A percentile compares a stretch with the other conserved stretches of the same genome.
Evolutionary conservation across 2,113 vertebrate species (phyloP).

Genomic region (Podiceps cristatus): DNA sequence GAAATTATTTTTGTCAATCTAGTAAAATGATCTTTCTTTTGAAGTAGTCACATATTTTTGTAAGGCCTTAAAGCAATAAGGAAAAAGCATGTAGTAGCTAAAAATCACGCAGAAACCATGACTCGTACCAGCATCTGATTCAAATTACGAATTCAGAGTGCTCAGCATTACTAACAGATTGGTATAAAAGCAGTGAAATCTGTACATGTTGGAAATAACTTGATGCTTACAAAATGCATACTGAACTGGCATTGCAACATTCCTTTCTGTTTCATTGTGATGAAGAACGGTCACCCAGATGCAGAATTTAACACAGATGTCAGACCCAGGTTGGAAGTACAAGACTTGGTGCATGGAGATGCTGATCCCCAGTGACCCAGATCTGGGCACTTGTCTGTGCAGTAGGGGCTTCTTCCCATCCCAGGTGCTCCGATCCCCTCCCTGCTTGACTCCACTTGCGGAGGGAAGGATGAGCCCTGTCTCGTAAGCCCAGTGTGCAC

Average conservation of each 20-base stretch:
- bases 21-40: not conserved
- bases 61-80: not conserved
- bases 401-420: fast-evolving
- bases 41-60: not conserved
- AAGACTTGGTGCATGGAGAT: fast-evolving
- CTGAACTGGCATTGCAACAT: not conserved
- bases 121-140: not conserved
- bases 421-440: not conserved
- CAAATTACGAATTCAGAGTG: not conserved
- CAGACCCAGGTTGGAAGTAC: not conserved
- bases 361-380: too few relatives aligned
- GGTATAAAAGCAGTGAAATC: not conserved
- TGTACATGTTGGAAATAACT: not conserved
- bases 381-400: fast-evolving
- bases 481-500: not conserved
- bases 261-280: not conserved
- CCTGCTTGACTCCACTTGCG: fast-evolving
- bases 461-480: not conserved
- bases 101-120: not conserved
- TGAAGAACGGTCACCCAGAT: not conserved
- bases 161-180: not conserved
- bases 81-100: not conserved
- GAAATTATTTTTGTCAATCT: not conserved
- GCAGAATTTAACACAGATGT: not conserved
- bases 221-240: not conserved